Percentiles rank a stretch among this genome's conserved stretches.
Evolutionary conservation across 2,113 vertebrate species (phyloP).

Genomic region (Conger conger): DNA sequence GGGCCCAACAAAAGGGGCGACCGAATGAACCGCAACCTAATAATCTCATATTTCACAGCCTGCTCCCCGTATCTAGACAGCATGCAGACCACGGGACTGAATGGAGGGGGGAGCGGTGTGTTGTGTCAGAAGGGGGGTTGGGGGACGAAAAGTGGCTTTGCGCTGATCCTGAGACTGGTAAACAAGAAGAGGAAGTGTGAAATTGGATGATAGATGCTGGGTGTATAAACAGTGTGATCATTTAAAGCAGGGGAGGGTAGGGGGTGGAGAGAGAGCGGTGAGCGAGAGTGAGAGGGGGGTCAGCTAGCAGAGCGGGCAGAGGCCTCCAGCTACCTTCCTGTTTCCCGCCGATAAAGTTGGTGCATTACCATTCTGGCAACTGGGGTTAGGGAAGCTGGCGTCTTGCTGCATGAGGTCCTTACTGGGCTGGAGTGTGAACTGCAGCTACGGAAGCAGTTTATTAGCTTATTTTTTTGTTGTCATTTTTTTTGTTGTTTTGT

Average conservation of each 20-base stretch:
- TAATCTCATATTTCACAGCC: conserved; percentile 7
- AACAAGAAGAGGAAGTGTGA: conserved; percentile 26
- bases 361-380: conserved; percentile 21
- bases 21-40: neutral
- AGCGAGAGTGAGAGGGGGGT: conserved; percentile 3
- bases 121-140: conserved; percentile 22
- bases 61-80: neutral
- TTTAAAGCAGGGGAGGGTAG: conserved; percentile 8
- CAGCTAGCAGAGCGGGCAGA: conserved; percentile 20
- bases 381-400: conserved; percentile 21
- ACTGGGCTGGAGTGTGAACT: neutral
- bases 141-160: conserved; percentile 26
- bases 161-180: conserved; percentile 21
- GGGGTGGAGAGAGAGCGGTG: neutral
- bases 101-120: neutral
- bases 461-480: neutral
- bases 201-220: conserved; percentile 30
- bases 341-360: conserved; percentile 54
- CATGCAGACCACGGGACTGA: neutral
- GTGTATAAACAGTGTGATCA: conserved; percentile 23
- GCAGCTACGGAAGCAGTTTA: neutral
- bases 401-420: neutral
- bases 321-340: conserved; percentile 51
- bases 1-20: neutral
- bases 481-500: conserved; percentile 16